phyloP scores from a whole-genome alignment of 92 coral and sea anemone genomes.

The Parazoanthus swiftii region DNA sequence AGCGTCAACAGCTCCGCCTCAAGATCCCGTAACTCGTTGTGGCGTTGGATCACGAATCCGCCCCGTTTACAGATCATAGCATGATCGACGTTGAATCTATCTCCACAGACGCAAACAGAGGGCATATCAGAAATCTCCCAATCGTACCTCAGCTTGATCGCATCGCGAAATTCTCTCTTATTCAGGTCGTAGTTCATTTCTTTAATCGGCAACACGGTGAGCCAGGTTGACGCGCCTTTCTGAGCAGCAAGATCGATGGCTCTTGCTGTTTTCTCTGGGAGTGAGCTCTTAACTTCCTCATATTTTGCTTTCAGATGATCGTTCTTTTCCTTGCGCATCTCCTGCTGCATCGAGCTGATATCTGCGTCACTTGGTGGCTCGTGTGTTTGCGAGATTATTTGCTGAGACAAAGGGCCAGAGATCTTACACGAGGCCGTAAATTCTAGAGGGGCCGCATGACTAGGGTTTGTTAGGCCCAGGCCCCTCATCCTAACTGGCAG shows the following conservation, averaged over 20 bases:
- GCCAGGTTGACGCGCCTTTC: conserved; percentile 50
- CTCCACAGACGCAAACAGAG: conserved; percentile 54
- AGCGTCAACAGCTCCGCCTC: conserved; percentile 24
- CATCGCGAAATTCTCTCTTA: conserved; percentile 56
- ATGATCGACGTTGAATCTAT: conserved; percentile 48
- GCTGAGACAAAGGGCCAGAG: conserved; percentile 7
- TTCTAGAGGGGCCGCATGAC: conserved; percentile 21
- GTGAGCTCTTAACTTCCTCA: neutral
- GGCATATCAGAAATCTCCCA: conserved; percentile 54
- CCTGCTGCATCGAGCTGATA: too few species aligned
- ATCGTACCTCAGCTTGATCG: conserved; percentile 52
- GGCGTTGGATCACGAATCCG: too few species aligned
- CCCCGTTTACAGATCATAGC: too few species aligned
- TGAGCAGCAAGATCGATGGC: conserved; percentile 45
- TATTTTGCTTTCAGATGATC: too few species aligned
- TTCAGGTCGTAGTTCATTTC: conserved; percentile 51
- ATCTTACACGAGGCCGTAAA: conserved; percentile 31
- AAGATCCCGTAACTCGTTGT: too few species aligned
- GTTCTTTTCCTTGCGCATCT: too few species aligned
- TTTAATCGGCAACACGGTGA: conserved; percentile 35
- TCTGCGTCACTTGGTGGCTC: too few species aligned
- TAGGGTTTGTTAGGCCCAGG: conserved; percentile 47
- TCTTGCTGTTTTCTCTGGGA: conserved; percentile 12
- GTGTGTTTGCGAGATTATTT: too few species aligned
- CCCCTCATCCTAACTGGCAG: conserved; percentile 46